Percentiles rank a stretch among this genome's conserved stretches.
These are phyloP conservation scores for Chondrilla cf. caribensis DNA, from an alignment of 37 sponge, comb jelly and placozoan species.

Conservation along the genomic window DNA sequence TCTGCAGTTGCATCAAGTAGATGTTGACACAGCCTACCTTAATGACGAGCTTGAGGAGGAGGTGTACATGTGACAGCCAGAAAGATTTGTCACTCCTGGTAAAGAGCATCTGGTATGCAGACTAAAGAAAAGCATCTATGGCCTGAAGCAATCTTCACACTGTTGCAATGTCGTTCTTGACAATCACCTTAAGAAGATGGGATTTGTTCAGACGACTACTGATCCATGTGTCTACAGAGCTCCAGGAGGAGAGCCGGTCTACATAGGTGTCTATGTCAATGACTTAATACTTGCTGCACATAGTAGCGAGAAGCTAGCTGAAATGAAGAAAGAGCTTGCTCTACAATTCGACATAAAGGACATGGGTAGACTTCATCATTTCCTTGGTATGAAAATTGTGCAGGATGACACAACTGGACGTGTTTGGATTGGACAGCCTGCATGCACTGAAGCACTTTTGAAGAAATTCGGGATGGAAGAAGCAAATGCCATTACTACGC, in stretches of 20 bases:
- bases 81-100: slow-evolving; percentile 53
- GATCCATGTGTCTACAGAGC: slow-evolving; percentile 58
- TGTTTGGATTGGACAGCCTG: slow-evolving; percentile 66
- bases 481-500: slow-evolving; percentile 33
- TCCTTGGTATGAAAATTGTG: slow-evolving; percentile 44
- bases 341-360: slow-evolving; percentile 48
- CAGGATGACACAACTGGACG: slow-evolving; percentile 30
- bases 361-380: slow-evolving; percentile 43
- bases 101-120: slow-evolving; percentile 56
- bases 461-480: slow-evolving; percentile 45
- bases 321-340: slow-evolving; percentile 47
- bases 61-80: slow-evolving; percentile 65
- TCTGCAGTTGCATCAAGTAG: slow-evolving; percentile 63
- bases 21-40: slow-evolving; percentile 54
- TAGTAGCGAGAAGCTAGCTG: slow-evolving; percentile 8
- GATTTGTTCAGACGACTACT: slow-evolving; percentile 40
- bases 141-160: slow-evolving; percentile 57
- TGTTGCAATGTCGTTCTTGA: slow-evolving; percentile 66
- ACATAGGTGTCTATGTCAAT: slow-evolving; percentile 52
- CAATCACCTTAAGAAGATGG: slow-evolving; percentile 43
- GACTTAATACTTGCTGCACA: slow-evolving; percentile 45
- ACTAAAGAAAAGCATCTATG: slow-evolving; percentile 64
- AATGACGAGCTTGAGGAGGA: slow-evolving; percentile 54
- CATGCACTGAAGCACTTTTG: slow-evolving; percentile 36
- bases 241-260: slow-evolving; percentile 21